Conservation (phyloP, 2,113 vertebrate species). For the Catharus fuscescens region DNA sequence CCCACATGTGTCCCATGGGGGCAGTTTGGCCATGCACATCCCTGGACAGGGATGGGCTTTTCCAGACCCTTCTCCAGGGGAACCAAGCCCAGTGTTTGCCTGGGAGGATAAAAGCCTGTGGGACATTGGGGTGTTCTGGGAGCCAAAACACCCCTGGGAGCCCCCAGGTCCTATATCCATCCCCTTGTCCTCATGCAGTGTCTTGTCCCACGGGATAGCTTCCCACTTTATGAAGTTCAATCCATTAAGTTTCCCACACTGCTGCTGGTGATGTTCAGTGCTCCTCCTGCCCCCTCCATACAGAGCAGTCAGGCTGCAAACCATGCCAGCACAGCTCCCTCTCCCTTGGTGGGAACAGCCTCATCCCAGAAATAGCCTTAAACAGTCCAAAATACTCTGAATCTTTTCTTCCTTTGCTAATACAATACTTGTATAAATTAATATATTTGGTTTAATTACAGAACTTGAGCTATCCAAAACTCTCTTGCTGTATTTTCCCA, state of each 20-base stretch:
- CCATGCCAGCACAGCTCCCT: background rate
- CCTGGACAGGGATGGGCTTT: background rate
- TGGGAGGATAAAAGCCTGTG: background rate
- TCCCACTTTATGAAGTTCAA: background rate
- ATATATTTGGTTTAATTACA: background rate
- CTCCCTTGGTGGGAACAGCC: background rate
- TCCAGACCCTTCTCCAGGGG: background rate
- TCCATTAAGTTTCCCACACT: background rate
- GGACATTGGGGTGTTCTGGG: rapidly evolving
- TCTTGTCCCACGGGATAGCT: background rate
- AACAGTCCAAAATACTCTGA: background rate
- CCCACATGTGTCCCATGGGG: rapidly evolving
- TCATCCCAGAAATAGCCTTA: background rate
- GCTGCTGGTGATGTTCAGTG: background rate
- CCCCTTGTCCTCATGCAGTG: background rate
- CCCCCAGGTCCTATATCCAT: background rate
- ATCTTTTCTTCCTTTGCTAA: background rate
- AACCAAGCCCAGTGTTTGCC: background rate
- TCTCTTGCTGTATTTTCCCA: rapidly evolving
- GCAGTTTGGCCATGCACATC: background rate
- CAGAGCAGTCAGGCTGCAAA: background rate
- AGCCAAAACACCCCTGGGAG: background rate
- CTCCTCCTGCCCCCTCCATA: background rate
- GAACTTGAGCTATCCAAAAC: background rate
- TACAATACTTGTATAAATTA: background rate